phyloP scores from a whole-genome alignment of 2,797 vertebrate genomes.

The Peromyscus nudipes region DNA sequence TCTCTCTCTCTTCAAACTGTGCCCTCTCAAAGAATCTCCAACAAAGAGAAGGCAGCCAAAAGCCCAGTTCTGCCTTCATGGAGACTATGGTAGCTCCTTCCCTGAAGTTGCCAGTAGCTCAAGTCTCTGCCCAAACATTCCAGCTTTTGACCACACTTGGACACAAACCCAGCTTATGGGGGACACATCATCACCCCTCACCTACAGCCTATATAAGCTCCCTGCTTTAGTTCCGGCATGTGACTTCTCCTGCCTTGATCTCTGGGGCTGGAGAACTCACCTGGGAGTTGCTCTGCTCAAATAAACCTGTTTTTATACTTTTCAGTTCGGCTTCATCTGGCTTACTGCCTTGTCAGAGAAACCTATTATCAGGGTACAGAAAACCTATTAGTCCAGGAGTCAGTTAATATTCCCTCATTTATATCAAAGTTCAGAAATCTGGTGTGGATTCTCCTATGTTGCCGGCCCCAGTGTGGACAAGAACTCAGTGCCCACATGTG shows the following conservation, averaged over 20 bases:
- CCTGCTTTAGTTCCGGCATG: background rate
- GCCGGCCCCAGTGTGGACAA: background rate
- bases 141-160: background rate
- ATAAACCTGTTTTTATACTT: too few species aligned
- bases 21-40: background rate
- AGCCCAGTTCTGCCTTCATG: background rate
- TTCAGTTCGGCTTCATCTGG: too few species aligned
- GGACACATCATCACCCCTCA: background rate
- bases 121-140: background rate
- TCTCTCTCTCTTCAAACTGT: background rate
- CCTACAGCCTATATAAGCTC: background rate
- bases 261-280: too few species aligned
- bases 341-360: too few species aligned
- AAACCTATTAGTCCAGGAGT: background rate
- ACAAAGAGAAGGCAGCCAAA: background rate
- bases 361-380: too few species aligned
- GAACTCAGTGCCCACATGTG: background rate
- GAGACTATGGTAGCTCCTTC: background rate
- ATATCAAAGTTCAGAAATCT: background rate
- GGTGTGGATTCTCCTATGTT: background rate
- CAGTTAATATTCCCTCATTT: background rate
- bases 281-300: too few species aligned
- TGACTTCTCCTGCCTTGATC: too few species aligned
- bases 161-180: background rate
- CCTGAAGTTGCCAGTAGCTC: background rate